Conservation (phyloP, 2,888 invertebrate genomes). For the Polyommatus iphigenia region DNA sequence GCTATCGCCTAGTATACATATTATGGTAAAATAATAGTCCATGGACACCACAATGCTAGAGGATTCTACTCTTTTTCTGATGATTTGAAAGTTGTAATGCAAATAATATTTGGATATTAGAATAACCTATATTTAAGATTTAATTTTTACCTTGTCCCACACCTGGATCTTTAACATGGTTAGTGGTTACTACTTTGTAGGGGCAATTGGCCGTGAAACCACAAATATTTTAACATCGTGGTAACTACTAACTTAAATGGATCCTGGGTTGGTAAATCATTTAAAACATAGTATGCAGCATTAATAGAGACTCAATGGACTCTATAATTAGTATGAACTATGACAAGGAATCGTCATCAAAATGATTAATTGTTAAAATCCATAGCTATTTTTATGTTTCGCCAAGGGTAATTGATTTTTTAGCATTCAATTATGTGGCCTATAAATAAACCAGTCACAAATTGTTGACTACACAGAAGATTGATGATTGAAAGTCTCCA, state of each 20-base stretch:
- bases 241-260: not conserved
- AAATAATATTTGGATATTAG: not conserved
- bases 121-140: not conserved
- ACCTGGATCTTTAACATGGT: not conserved
- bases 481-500: not conserved
- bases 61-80: not conserved
- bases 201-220: not conserved
- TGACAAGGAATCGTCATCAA: too few relatives aligned
- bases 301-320: not conserved
- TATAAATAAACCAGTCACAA: not conserved
- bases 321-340: too few relatives aligned
- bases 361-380: not conserved
- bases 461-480: not conserved
- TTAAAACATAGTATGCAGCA: not conserved
- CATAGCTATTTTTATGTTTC: not conserved
- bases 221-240: constrained; percentile 4
- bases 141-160: not conserved
- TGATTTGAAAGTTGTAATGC: not conserved
- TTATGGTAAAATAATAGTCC: too few relatives aligned
- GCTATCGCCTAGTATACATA: too few relatives aligned
- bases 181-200: not conserved
- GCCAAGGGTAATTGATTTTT: too few relatives aligned
- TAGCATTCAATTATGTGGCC: too few relatives aligned
- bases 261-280: not conserved
- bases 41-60: not conserved